Evolutionary conservation across 2,888 invertebrate genomes (phyloP).

Genomic region (Leptinotarsa haldemani): DNA sequence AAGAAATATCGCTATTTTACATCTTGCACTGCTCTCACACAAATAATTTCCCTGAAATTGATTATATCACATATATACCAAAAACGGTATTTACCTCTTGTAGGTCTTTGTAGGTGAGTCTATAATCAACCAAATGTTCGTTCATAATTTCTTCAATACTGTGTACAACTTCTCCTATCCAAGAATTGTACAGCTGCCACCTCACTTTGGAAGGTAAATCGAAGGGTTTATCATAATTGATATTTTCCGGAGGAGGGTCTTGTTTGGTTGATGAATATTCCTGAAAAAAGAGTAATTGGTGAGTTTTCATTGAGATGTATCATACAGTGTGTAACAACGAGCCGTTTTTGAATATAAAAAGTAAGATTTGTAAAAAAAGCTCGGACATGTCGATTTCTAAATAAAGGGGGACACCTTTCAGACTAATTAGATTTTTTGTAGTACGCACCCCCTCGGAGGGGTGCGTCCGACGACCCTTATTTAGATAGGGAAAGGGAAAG

Average conservation of each 20-base stretch:
- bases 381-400: no score
- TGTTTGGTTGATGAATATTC: not conserved
- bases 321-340: not conserved
- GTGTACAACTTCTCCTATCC: slow-evolving; percentile 12
- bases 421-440: no score
- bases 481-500: no score
- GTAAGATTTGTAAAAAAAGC: no score
- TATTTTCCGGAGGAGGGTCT: slow-evolving; percentile 6
- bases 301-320: not conserved
- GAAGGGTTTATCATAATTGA: slow-evolving; percentile 29
- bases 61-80: no score
- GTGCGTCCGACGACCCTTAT: no score
- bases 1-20: no score
- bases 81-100: not conserved
- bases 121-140: not conserved
- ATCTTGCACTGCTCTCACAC: no score
- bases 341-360: no score
- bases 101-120: not conserved
- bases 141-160: not conserved
- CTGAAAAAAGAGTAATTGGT: not conserved
- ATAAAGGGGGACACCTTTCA: no score
- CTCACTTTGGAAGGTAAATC: slow-evolving; percentile 21
- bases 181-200: slow-evolving; percentile 33
- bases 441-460: no score
- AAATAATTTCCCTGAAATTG: no score